Evolutionary conservation across 2,888 invertebrate genomes (phyloP), one percentile per base, ranked within the genome.

Genomic region (Mellilla xanthometata): DNA sequence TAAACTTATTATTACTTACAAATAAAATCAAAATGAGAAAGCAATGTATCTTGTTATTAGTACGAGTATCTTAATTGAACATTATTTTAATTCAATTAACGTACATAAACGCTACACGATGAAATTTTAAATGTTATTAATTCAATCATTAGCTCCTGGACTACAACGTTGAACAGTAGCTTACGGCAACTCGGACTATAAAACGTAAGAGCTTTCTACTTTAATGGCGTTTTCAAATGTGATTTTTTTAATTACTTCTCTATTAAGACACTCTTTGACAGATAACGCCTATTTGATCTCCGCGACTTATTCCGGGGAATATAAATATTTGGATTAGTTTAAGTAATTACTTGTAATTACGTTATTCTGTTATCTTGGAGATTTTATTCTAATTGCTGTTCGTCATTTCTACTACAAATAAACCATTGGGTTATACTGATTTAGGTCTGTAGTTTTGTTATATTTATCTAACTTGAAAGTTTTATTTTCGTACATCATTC

Each of bases 131-230:
- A 19, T 19, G 24, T 24, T 24, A 24, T 1, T 3, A 24, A 24
- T 7, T n/a, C 1, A 8, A 12, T 3, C 33, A 33, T 12, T 19
- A 26, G 1, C 41, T 38, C 26, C 29, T 2, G 3, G 19, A 26
- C 47, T 47, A 35, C 15, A n/a, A 33, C 26, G 39, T 40, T 41
- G 42, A 46, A 58, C 58, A 48, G 58, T 52, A 58, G 58, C 58
- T 42, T 38, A 39, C 39, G 48, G 44, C 45, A 22, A 40, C 30
- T 42, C 33, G 27, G 32, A 45, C 42, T 43, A 47, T 50, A 50
- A 50, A 48, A 48, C 30, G 19, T 52, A 47, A 54, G 51, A 54
- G 45, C 52, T 52, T 51, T 57, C 54, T 52, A 52, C 43, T 57
- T 52, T 49, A 43, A 54, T 52, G 24, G 52, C 39, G 31, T 51